Percentiles rank a stretch among this genome's conserved stretches.
Evolutionary conservation across 2,797 vertebrate genomes (phyloP).

Genomic region (Lophotriccus pileatus): DNA sequence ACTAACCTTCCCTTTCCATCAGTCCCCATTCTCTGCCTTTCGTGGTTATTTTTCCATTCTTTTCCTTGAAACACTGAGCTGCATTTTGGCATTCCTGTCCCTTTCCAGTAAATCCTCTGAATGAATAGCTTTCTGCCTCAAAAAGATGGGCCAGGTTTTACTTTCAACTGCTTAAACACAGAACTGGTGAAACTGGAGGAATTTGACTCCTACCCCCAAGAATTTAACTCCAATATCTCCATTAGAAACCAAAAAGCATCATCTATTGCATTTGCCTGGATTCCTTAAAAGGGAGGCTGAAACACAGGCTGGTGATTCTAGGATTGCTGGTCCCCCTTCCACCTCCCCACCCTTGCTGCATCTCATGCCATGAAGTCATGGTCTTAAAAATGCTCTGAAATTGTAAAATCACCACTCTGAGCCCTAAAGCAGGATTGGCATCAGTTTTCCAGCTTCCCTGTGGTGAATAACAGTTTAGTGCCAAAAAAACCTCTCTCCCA

Average conservation of each 20-base stretch:
- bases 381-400: not conserved
- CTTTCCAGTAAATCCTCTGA: not conserved
- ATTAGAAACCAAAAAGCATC: not conserved
- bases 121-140: not conserved
- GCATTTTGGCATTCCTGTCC: not conserved
- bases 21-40: not conserved
- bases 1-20: not conserved
- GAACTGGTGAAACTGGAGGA: not conserved
- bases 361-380: not conserved
- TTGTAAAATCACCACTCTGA: fast-evolving
- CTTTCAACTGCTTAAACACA: not conserved
- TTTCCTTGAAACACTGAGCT: not conserved
- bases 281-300: not conserved
- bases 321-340: not conserved
- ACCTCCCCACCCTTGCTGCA: not conserved
- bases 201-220: not conserved
- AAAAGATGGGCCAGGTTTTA: not conserved
- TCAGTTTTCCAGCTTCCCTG: not conserved
- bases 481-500: not conserved
- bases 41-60: not conserved
- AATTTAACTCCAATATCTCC: not conserved
- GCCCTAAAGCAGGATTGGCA: not conserved
- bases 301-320: not conserved
- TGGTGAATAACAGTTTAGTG: not conserved
- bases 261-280: not conserved